These are phyloP conservation scores for Streblospio benedicti DNA, from an alignment of 1,140 invertebrate genomes.

Conservation along the genomic window DNA sequence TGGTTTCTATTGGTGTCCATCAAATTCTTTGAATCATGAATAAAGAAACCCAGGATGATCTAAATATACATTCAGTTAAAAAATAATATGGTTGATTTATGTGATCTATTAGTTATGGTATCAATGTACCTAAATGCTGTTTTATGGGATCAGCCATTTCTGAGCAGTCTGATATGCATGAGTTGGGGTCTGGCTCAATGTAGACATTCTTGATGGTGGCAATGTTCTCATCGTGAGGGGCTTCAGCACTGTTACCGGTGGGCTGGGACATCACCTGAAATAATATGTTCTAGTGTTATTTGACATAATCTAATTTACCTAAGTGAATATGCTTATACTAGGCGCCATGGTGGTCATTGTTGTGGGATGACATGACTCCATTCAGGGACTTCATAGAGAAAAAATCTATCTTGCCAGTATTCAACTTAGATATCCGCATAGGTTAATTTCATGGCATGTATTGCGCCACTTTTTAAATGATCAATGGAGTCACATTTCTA, in stretches of 20 bases:
- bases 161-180: slow-evolving; percentile 35
- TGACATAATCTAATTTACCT: not conserved
- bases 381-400: not conserved
- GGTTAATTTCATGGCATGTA: too few relatives aligned
- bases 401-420: slow-evolving; percentile 1
- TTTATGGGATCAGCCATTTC: slow-evolving; percentile 32
- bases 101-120: not conserved
- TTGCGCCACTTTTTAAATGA: too few relatives aligned
- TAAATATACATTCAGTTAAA: too few relatives aligned
- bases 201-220: not conserved
- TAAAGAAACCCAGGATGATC: too few relatives aligned
- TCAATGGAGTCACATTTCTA: too few relatives aligned
- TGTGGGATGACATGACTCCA: not conserved
- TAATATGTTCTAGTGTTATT: not conserved
- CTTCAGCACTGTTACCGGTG: slow-evolving; percentile 9
- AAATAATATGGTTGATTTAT: too few relatives aligned
- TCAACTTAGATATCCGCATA: too few relatives aligned
- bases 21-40: too few relatives aligned
- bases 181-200: slow-evolving; percentile 30
- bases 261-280: not conserved
- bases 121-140: slow-evolving; percentile 14
- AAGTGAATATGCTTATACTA: not conserved
- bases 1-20: too few relatives aligned
- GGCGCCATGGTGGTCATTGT: not conserved
- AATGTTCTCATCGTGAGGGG: not conserved